Base-by-base conservation (phyloP, 1,140 invertebrate genomes). In the Batillaria attramentaria region DNA sequence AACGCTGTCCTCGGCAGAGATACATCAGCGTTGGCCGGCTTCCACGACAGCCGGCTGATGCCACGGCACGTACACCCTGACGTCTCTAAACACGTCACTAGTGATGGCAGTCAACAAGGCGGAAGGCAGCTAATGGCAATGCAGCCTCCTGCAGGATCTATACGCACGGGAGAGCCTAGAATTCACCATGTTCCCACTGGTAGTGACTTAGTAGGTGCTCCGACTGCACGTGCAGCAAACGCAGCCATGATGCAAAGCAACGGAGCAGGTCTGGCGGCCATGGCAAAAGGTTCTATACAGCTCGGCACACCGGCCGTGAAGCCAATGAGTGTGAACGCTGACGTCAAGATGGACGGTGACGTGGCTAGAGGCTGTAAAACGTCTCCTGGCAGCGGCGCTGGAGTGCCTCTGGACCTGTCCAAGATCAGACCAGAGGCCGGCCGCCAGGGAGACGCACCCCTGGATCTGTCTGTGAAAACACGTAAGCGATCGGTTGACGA, bases 381-480 rank as follows among this genome's bases (percentile, higher is more conserved):
- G 4, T 31, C 28, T 8, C 24, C 37, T n/a, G 31, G 43, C 6
- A 31, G 24, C 28, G 42, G 33, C 4, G 31, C 35, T 28, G 39
- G 39, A 1, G 70, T 41, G 24, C 79, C 83, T 20, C 65, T 84
- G n/a, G 83, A 84, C 70, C 70, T 84, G n/a, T 73, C 83, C n/a
- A n/a, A n/a, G n/a, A n/a, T n/a, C n/a, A 20, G 62, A 6, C 54
- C 73, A 20, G 72, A 78, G 31, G 33, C 66, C 1, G 33, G 20
- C 1, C 80, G 81, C 18, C 50, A 77, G 10, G 73, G 78, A 18
- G 84, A 85, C 60, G 74, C 78, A 39, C 84, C 84, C 0, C 72
- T 85, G 18, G 84, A 85, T 66, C 72, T 85, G n/a, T 80, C 84
- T 0, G 70, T 82, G 10, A 85, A 84, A 57, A 77, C 84, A 2